Percentiles rank a stretch among this genome's conserved stretches.
These are phyloP conservation scores for Masticophis lateralis DNA, from an alignment of 2,797 vertebrate genomes.

Conservation along the genomic window DNA sequence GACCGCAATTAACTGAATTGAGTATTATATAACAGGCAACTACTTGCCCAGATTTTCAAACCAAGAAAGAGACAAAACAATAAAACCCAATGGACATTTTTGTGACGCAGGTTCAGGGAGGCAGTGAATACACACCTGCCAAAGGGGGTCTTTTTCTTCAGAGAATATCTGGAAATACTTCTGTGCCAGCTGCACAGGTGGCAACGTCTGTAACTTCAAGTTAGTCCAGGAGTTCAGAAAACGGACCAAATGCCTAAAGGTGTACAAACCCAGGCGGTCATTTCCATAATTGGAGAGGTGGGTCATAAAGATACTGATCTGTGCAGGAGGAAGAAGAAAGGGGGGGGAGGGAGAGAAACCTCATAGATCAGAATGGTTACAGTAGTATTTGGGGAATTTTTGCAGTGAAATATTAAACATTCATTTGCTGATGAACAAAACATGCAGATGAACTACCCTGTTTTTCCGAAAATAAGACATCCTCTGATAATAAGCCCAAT, in stretches of 20 bases:
- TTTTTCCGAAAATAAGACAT: too few relatives aligned
- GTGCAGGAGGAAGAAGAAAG: constrained; percentile 15
- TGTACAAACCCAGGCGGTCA: constrained; percentile 94
- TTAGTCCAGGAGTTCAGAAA: constrained; percentile 96
- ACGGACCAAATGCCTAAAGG: constrained; percentile 92
- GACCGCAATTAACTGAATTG: not conserved
- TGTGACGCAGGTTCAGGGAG: too few relatives aligned
- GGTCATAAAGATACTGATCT: constrained; percentile 99
- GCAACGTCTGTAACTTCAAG: constrained; percentile 92
- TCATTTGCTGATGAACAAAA: not conserved
- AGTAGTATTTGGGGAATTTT: not conserved
- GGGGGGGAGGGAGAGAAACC: fast-evolving
- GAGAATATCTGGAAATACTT: constrained; percentile 99
- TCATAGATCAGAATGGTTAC: not conserved
- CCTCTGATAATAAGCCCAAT: too few relatives aligned
- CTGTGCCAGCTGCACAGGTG: constrained; percentile 91
- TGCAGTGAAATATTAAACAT: not conserved
- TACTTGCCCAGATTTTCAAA: not conserved
- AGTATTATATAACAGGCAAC: not conserved
- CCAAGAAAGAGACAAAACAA: not conserved
- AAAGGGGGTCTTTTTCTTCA: constrained; percentile 93
- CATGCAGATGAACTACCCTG: not conserved
- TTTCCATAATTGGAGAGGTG: constrained; percentile 98
- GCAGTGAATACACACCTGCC: constrained; percentile 81
- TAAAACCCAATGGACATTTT: not conserved